These are phyloP conservation scores for Cataglyphis altisquamis DNA, from an alignment of 2,888 invertebrate species.

Conservation along the genomic window DNA sequence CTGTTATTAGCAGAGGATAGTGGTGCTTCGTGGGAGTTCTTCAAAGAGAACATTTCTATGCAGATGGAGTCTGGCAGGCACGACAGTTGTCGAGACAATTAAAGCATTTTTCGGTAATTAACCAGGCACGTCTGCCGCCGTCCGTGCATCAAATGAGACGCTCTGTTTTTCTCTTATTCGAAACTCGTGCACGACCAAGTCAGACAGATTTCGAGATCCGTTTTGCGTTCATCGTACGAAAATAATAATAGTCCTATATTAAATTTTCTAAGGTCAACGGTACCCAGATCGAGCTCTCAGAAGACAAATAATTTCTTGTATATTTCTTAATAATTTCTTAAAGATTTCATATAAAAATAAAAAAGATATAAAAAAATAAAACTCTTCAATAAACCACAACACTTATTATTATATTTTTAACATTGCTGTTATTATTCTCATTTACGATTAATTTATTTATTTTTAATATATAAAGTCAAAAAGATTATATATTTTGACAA, in stretches of 20 bases:
- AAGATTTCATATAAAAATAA: neutral
- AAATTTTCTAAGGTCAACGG: neutral
- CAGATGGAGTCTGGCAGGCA: constrained; percentile 66
- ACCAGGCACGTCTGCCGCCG: constrained; percentile 49
- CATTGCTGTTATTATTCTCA: neutral
- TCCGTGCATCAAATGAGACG: constrained; percentile 35
- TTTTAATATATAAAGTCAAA: neutral
- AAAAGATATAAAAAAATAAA: neutral
- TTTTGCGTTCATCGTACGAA: constrained; percentile 38
- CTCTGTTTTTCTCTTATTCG: constrained; percentile 43
- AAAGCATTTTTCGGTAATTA: constrained; percentile 77
- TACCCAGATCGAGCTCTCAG: neutral
- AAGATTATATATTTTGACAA: neutral
- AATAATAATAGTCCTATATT: constrained; percentile 12
- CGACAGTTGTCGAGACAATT: constrained; percentile 68
- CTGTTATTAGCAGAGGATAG: neutral
- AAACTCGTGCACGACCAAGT: constrained; percentile 48
- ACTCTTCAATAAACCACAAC: neutral
- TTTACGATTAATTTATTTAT: neutral
- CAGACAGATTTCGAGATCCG: constrained; percentile 37
- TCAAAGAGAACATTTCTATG: constrained; percentile 55
- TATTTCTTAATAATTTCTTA: neutral
- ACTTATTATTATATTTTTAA: neutral
- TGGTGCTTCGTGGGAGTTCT: constrained; percentile 45
- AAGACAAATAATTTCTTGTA: neutral